phyloP scores from a whole-genome alignment of 2,797 vertebrate species.

The Oceanodroma leucorhoa region DNA sequence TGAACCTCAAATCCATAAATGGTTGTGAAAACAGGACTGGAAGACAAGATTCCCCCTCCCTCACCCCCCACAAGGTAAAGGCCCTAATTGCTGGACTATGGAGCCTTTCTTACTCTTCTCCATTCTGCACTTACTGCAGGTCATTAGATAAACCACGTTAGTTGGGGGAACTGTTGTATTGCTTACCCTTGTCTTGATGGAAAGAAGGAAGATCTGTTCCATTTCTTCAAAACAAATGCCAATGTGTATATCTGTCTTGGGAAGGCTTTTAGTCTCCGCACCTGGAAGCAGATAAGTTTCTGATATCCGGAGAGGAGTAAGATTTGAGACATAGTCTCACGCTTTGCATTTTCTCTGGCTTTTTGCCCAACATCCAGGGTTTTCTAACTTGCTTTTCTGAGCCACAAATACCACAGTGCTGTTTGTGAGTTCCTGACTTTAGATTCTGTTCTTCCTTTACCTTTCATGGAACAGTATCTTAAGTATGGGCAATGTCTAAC shows the following conservation, averaged over 20 bases:
- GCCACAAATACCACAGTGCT: not conserved
- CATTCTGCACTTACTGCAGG: not conserved
- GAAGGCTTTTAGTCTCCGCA: not conserved
- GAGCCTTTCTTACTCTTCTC: not conserved
- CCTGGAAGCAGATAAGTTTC: not conserved
- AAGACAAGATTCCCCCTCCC: not conserved
- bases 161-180: not conserved
- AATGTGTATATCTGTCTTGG: no score
- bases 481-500: not conserved
- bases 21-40: not conserved
- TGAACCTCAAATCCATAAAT: not conserved
- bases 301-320: not conserved
- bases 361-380: not conserved
- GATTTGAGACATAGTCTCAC: not conserved
- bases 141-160: rapidly evolving
- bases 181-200: not conserved
- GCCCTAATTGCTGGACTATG: not conserved
- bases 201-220: not conserved
- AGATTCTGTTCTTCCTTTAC: not conserved
- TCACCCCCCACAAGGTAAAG: not conserved
- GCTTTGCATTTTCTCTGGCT: not conserved
- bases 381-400: not conserved
- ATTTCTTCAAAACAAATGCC: not conserved
- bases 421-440: not conserved
- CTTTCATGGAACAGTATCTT: not conserved